Conservation (phyloP, 2,888 invertebrate genomes). For the Aphelenchoides bicaudatus region DNA sequence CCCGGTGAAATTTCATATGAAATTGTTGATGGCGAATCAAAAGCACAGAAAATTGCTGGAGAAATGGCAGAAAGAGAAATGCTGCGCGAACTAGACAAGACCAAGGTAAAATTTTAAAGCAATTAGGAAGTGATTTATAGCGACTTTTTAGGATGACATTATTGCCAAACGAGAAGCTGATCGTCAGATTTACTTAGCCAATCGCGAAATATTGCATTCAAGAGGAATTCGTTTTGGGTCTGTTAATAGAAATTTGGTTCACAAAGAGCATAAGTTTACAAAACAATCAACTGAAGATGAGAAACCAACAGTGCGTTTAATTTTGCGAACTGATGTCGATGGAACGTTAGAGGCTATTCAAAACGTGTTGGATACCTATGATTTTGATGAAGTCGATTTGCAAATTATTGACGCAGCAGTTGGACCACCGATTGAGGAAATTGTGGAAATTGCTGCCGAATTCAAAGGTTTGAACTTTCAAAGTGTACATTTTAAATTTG, state of each 20-base stretch:
- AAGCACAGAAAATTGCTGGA: slow-evolving; percentile 71
- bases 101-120: slow-evolving; percentile 28
- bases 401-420: slow-evolving; percentile 85
- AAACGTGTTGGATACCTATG: slow-evolving; percentile 81
- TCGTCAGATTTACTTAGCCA: slow-evolving; percentile 50
- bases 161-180: slow-evolving; percentile 43
- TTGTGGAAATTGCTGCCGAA: slow-evolving; percentile 75
- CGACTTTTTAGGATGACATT: slow-evolving; percentile 36
- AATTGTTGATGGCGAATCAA: slow-evolving; percentile 69
- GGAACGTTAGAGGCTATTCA: slow-evolving; percentile 92
- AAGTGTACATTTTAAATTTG: neutral
- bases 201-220: slow-evolving; percentile 33
- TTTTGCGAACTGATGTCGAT: slow-evolving; percentile 76
- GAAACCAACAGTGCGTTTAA: slow-evolving; percentile 22
- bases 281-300: slow-evolving; percentile 67
- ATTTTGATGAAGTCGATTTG: slow-evolving; percentile 68
- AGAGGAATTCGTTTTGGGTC: slow-evolving; percentile 36
- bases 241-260: slow-evolving; percentile 38
- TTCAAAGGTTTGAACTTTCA: slow-evolving; percentile 23
- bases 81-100: slow-evolving; percentile 68
- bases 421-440: slow-evolving; percentile 77
- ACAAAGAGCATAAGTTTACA: slow-evolving; percentile 40
- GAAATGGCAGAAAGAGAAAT: slow-evolving; percentile 69
- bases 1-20: slow-evolving; percentile 84
- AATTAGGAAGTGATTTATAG: slow-evolving; percentile 13